Evolutionary conservation across 2,888 invertebrate genomes (phyloP), one percentile per base, ranked within the genome.

Genomic region (Cybosia mesomella): DNA sequence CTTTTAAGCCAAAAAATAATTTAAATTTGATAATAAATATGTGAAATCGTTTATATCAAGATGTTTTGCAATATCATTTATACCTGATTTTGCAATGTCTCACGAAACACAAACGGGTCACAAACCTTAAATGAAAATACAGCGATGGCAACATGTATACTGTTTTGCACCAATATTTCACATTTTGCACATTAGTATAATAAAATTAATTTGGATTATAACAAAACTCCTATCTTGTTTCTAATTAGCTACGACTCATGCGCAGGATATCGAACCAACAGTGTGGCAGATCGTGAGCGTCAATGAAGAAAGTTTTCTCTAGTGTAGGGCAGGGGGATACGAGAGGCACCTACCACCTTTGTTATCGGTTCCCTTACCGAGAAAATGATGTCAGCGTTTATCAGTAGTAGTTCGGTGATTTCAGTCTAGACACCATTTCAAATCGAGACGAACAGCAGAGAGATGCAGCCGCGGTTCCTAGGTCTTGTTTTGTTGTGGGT

Each of bases 391-490:
- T 86, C 79, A 83, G 59, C 68, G 64, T 74, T 86, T 89, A 89
- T 88, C 86, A 68, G 73, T 64, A 75, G 73, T 77, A 81, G 78
- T 73, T 74, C 77, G 79, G 75, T 70, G 76, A 74, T 72, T 78
- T 73, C 77, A 74, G 79, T 57, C 73, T 80, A 75, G 74, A 70
- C 77, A 73, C 72, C 72, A 73, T 76, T 80, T 83, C 91, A 93
- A 88, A 89, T 83, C 80, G 86, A 81, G 81, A 71, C 88, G 85
- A 86, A 84, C 92, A 84, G 83, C 84, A 84, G 90, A 82, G 89
- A 87, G 88, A 95, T 94, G 94, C 92, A 88, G 90, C 89, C 91
- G 92, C 84, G 84, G 87, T 72, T 89, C 81, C 74, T 85, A 81
- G 88, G 86, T 84, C 73, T 88, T 75, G 83, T 85, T 75, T 68